Base-by-base conservation (phyloP, 2,888 invertebrate genomes). In the Noctua comes region DNA sequence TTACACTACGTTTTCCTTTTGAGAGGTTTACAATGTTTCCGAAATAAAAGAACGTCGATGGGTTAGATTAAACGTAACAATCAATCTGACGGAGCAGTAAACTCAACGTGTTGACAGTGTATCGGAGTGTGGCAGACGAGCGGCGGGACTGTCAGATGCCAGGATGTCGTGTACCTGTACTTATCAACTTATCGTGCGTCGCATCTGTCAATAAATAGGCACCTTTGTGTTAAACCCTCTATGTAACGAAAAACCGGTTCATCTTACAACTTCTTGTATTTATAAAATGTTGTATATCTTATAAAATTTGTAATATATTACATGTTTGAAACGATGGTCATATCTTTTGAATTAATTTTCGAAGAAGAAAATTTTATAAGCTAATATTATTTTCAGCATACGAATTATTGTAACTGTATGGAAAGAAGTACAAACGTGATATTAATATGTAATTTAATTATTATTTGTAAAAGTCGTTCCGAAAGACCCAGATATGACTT, bases 391-490 rank as follows among this genome's bases (percentile, higher is more conserved):
- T 93, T 90, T 92, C 92, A 92, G 93, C 93, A 91, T 91, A 93
- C 92, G 91, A 92, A 93, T 91, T 91, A 92, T 87, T 91, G 92
- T 93, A 92, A 92, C 91, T 91, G 92, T 93, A 94, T 94, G 92
- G 94, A 95, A 94, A 94, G 93, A 94, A 94, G 93, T 95, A 94
- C 92, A 95, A 95, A 96, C 91, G 91, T 94, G 94, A 94, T 94
- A 93, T 93, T 88, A 93, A 92, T 92, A 93, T 93, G 89, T 90
- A 92, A 93, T 94, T 95, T 94, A 92, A 93, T 93, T 94, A 93
- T 93, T 94, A 94, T 92, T 95, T 95, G 95, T 96, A 95, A 95
- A 96, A 94, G 94, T 96, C 93, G 93, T 93, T 95, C 92, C 94
- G 95, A 96, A 95, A 96, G 95, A 95, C 91, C 91, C 93, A 92